Conservation (phyloP, 2,797 vertebrate species). For the Odontamblyopus lacepedii region DNA sequence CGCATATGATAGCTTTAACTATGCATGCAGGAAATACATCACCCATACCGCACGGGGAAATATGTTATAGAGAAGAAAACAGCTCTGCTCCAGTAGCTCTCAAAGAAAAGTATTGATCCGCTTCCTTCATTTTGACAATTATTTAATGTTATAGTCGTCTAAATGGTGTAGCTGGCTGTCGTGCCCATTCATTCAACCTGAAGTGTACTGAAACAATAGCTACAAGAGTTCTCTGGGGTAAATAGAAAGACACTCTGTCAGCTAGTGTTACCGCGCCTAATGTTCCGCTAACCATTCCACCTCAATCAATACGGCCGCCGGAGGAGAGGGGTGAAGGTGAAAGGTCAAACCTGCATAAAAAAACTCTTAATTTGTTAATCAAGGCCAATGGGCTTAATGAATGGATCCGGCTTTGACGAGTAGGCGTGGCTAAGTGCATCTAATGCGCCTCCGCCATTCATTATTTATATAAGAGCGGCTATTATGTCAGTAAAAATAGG, state of each 20-base stretch:
- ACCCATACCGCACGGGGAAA: constrained; percentile 19
- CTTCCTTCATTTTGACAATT: constrained; percentile 62
- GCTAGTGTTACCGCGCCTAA: constrained; percentile 50
- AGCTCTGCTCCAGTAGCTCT: constrained; percentile 55
- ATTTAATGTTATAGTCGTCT: constrained; percentile 70
- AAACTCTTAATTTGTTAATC: constrained; percentile 66
- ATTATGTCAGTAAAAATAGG: constrained; percentile 75
- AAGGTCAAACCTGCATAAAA: constrained; percentile 70
- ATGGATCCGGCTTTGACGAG: constrained; percentile 64
- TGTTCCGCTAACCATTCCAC: constrained; percentile 47
- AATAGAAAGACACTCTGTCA: constrained; percentile 65
- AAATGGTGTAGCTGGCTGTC: constrained; percentile 54
- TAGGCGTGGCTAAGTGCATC: constrained; percentile 66
- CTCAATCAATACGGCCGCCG: constrained; percentile 66
- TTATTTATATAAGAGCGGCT: constrained; percentile 79
- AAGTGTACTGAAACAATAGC: constrained; percentile 55
- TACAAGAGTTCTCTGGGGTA: constrained; percentile 47
- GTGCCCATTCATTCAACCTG: constrained; percentile 40
- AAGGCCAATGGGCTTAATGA: constrained; percentile 76
- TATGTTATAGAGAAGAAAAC: constrained; percentile 28
- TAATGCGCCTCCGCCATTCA: constrained; percentile 75
- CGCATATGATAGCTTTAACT: constrained; percentile 21
- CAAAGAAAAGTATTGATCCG: constrained; percentile 63
- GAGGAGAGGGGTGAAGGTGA: constrained; percentile 68
- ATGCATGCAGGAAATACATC: constrained; percentile 25